phyloP scores from a whole-genome alignment of 2,888 invertebrate species.

The Brenthis ino region DNA sequence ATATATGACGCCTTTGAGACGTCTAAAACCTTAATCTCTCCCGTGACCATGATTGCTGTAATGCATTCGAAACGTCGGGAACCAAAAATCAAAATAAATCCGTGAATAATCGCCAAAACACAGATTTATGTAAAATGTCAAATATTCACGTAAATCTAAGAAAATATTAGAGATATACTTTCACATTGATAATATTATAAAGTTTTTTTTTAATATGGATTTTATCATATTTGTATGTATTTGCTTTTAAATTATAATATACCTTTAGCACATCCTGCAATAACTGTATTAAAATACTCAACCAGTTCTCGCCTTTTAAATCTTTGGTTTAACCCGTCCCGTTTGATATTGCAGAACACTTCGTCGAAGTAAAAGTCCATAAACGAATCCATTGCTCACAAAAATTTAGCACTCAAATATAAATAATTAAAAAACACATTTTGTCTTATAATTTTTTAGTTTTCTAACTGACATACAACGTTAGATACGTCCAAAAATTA shows the following conservation, averaged over 20 bases:
- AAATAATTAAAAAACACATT: neutral
- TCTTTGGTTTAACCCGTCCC: constrained; percentile 87
- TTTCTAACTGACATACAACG: neutral
- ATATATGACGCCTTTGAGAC: neutral
- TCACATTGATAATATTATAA: neutral
- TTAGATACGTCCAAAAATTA: too few species aligned
- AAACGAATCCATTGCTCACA: constrained; percentile 86
- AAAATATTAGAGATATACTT: too few species aligned
- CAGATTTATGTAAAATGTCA: too few species aligned
- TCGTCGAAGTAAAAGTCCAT: constrained; percentile 91
- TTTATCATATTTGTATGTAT: neutral
- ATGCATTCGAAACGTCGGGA: too few species aligned
- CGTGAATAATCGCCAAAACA: too few species aligned
- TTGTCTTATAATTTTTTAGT: neutral
- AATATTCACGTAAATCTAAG: too few species aligned
- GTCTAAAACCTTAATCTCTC: too few species aligned
- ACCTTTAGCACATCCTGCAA: constrained; percentile 87
- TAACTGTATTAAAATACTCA: constrained; percentile 89
- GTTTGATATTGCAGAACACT: constrained; percentile 86
- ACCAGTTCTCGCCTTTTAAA: constrained; percentile 87
- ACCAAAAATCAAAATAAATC: too few species aligned
- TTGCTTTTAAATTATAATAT: constrained; percentile 3
- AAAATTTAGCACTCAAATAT: constrained; percentile 18
- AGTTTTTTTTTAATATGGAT: neutral
- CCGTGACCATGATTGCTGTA: too few species aligned